phyloP scores from a whole-genome alignment of 2,888 invertebrate genomes.

The Entomobrya multifasciata region DNA sequence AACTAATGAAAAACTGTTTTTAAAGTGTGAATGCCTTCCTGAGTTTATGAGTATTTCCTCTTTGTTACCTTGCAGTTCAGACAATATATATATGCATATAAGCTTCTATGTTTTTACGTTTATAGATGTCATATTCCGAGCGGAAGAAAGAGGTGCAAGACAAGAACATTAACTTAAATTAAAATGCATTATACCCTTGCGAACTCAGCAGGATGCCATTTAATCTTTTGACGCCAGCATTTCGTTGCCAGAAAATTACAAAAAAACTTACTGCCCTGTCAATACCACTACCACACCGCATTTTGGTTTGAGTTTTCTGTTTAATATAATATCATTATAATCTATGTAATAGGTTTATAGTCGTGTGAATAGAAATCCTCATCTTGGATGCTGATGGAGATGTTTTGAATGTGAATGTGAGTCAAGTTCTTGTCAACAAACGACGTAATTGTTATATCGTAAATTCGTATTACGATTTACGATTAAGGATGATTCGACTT shows the following conservation, averaged over 20 bases:
- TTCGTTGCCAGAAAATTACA: constrained; percentile 25
- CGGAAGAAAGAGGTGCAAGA: too few species aligned
- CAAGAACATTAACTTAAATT: too few species aligned
- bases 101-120: too few species aligned
- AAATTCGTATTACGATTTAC: too few species aligned
- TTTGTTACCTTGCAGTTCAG: background rate
- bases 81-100: too few species aligned
- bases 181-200: background rate
- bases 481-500: too few species aligned
- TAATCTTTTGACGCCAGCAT: constrained; percentile 25
- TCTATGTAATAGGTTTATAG: background rate
- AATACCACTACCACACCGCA: constrained; percentile 30
- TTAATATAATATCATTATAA: constrained; percentile 25
- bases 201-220: constrained; percentile 16
- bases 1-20: constrained; percentile 55
- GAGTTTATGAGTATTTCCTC: background rate
- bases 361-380: background rate
- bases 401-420: background rate
- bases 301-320: constrained; percentile 23
- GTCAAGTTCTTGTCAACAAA: background rate
- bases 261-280: constrained; percentile 3
- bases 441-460: background rate
- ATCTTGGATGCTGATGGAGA: constrained; percentile 11
- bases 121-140: too few species aligned
- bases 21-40: background rate